Evolutionary conservation across 2,888 invertebrate species (phyloP), one percentile per base, ranked within the genome.

Genomic region (Tridacna gigas): DNA sequence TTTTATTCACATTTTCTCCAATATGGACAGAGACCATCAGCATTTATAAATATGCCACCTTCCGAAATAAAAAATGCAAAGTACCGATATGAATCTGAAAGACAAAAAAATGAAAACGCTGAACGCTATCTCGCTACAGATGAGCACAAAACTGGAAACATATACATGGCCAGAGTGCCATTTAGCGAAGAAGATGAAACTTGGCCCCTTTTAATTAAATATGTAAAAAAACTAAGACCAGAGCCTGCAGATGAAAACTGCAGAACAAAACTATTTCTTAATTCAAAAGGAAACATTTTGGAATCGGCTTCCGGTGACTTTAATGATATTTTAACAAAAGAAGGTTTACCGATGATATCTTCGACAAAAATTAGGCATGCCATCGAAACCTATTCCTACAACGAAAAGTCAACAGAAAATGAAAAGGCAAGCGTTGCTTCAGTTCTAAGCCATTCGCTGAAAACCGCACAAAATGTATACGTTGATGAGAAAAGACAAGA

Each of bases 121-220:
- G 63, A 11, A 63, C 63, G 63, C 63, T 63, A n/a, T n/a, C 63
- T 63, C 13, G 63, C 63, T 13, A 63, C 63, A 63, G 63, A 63
- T 22, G 63, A 63, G 63, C 63, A 63, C 22, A 63, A 63, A 63
- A 63, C 63, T 20, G 63, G 22, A 63, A 63, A 20, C 37, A 37
- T 37, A 63, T 63, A 63, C 22, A 63, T 63, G 63, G 63, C 20
- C 20, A 63, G 63, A 63, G 63, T 63, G 25, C 63, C 63, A 22
- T 4, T 63, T 63, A 63, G 63, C 63, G 63, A 63, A 63, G 63
- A 63, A 1, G 63, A 63, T 25, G 63, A 63, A 63, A 22, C 22
- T 3, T 63, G 63, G 63, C 63, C 63, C 22, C 20, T 63, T 63
- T 63, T 63, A 25, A 63, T 22, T 22, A 63, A 63, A 63, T 63